phyloP scores from a whole-genome alignment of 2,888 invertebrate species.

The Drosophila phalerata region DNA sequence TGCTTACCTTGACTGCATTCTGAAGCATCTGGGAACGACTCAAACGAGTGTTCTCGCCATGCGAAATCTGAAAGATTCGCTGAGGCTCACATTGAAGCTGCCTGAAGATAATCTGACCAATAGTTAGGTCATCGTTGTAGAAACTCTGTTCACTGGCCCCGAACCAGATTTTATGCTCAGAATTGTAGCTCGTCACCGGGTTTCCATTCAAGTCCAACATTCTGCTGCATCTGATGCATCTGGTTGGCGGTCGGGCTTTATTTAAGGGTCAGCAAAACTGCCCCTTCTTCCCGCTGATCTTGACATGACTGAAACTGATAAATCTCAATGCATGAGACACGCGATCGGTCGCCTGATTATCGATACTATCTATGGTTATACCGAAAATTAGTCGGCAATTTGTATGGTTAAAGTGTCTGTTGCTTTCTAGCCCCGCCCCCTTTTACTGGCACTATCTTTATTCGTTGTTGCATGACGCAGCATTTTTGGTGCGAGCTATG shows the following conservation, averaged over 20 bases:
- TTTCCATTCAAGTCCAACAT: constrained; percentile 61
- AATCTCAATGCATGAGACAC: constrained; percentile 41
- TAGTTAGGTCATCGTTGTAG: constrained; percentile 69
- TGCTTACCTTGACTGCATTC: constrained; percentile 64
- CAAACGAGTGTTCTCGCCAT: constrained; percentile 61
- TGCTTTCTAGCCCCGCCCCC: background rate
- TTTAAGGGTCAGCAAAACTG: constrained; percentile 43
- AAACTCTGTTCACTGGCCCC: constrained; percentile 47
- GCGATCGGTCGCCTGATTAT: constrained; percentile 41
- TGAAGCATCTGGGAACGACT: constrained; percentile 61
- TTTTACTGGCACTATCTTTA: background rate
- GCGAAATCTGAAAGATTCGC: constrained; percentile 71
- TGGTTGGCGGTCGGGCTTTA: constrained; percentile 11
- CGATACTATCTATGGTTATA: constrained; percentile 15
- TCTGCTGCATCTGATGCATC: constrained; percentile 37
- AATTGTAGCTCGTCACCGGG: constrained; percentile 52
- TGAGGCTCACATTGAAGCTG: constrained; percentile 62
- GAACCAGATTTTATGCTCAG: constrained; percentile 59
- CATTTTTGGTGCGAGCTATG: background rate
- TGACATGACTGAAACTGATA: constrained; percentile 11
- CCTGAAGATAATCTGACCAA: constrained; percentile 70
- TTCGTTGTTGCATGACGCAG: background rate
- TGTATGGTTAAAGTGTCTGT: constrained; percentile 58
- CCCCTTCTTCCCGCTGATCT: constrained; percentile 8
- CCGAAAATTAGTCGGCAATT: constrained; percentile 59